These are phyloP conservation scores for Eupeodes luniger DNA, from an alignment of 2,888 invertebrate species.

Conservation along the genomic window DNA sequence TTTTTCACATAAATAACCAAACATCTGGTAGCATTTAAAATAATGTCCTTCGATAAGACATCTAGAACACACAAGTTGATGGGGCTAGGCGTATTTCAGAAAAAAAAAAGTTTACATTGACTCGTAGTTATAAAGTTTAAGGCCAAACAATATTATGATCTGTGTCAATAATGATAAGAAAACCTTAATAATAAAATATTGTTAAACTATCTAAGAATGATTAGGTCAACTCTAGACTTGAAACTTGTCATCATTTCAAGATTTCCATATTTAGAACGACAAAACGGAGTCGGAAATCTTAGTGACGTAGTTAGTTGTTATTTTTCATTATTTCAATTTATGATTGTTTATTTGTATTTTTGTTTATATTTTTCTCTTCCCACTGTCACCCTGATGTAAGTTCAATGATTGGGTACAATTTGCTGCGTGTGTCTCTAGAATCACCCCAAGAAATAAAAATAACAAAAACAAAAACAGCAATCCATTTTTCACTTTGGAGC, in stretches of 20 bases:
- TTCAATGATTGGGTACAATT: constrained; percentile 51
- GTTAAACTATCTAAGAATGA: neutral
- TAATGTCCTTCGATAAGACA: constrained; percentile 30
- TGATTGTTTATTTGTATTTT: constrained; percentile 23
- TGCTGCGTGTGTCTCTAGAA: constrained; percentile 42
- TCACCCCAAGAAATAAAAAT: neutral
- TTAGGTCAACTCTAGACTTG: constrained; percentile 3
- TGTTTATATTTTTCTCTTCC: constrained; percentile 3
- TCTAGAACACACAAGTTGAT: neutral
- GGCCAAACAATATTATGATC: constrained; percentile 16
- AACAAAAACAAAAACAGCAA: constrained; percentile 37
- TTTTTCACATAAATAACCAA: constrained; percentile 26
- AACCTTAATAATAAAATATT: neutral
- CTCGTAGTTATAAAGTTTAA: constrained; percentile 28
- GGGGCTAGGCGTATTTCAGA: neutral
- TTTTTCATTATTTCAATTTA: neutral
- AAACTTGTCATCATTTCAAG: constrained; percentile 20
- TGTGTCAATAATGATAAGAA: constrained; percentile 33
- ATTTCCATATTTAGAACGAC: constrained; percentile 21
- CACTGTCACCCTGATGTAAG: constrained; percentile 34
- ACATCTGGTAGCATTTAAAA: constrained; percentile 28
- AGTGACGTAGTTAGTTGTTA: neutral
- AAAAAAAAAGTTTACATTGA: neutral
- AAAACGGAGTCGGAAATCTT: neutral
- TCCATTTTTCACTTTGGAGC: constrained; percentile 55